Conservation (phyloP, 1,140 invertebrate species). For the Antheraea mylitta region DNA sequence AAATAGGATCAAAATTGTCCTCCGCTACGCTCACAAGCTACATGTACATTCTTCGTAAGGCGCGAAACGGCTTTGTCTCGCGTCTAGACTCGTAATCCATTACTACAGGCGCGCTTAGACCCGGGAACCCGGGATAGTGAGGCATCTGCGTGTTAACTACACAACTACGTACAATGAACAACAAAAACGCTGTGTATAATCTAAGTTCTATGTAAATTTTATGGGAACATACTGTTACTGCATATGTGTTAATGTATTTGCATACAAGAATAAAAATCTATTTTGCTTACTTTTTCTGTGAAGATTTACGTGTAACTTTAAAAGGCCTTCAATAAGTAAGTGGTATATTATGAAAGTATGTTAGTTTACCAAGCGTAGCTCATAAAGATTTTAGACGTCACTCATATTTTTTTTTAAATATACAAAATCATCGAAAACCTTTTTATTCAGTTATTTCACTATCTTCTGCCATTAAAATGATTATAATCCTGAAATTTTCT, state of each 20-base stretch:
- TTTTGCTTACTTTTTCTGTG: too few relatives aligned
- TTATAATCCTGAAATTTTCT: too few relatives aligned
- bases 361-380: too few relatives aligned
- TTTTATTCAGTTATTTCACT: too few relatives aligned
- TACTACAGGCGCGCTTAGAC: conserved; percentile 50
- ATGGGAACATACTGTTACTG: not conserved
- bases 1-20: not conserved
- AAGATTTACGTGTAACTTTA: too few relatives aligned
- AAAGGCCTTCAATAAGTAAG: too few relatives aligned
- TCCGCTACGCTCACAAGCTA: conserved; percentile 28
- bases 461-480: too few relatives aligned
- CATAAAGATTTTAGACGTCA: too few relatives aligned
- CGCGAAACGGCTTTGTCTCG: conserved; percentile 62
- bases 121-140: conserved; percentile 48
- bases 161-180: not conserved
- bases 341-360: too few relatives aligned
- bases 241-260: not conserved
- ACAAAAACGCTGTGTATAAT: not conserved
- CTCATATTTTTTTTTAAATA: too few relatives aligned
- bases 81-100: conserved; percentile 72
- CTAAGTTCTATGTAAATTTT: not conserved
- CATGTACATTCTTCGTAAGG: conserved; percentile 31
- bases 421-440: too few relatives aligned
- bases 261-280: too few relatives aligned
- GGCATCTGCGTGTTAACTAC: not conserved